Evolutionary conservation across 2,888 invertebrate genomes (phyloP), one percentile per base, ranked within the genome.

Genomic region (Hoplodrina blanda): DNA sequence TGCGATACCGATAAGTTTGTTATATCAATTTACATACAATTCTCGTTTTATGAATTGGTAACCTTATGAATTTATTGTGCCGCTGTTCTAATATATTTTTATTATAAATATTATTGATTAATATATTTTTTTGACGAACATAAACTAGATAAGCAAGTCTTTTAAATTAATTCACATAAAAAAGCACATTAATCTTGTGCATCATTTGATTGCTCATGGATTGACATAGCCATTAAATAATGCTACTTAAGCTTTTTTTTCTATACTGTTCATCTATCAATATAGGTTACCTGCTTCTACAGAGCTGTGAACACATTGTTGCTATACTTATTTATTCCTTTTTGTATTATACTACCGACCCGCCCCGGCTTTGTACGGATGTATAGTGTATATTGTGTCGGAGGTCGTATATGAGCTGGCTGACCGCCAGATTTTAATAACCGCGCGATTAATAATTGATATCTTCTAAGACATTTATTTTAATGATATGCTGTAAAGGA

Each of bases 1-100:
- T 77, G 60, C 56, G n/a, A 62, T 73, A 56, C 53, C 46, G 41
- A 52, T 50, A 30, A 13, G 44, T 73, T 56, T 73, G 56, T 73
- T 70, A 61, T 63, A 68, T 62, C 59, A 76, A 73, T 76, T 73
- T 33, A 46, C 73, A 59, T 25, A 46, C 73, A 59, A 37, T 57
- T 19, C 53, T n/a, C 7, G 4, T 56, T 59, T 46, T 60, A 37
- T 52, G 15, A 10, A 50, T 44, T 56, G 46, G 41, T 44, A 33
- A 56, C 44, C 30, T 73, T 46, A 25, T 33, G 46, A n/a, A 44
- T 61, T 62, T 78, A 53, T 57, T 50, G 37, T 37, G 11, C 17
- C 2, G 8, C 15, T 56, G 7, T 56, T 76, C 17, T 63, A 74
- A n/a, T n/a, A n/a, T n/a, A n/a, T n/a, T n/a, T n/a, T 73, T 56